Conservation (phyloP, 2,797 vertebrate genomes). For the Lithobates pipiens region DNA sequence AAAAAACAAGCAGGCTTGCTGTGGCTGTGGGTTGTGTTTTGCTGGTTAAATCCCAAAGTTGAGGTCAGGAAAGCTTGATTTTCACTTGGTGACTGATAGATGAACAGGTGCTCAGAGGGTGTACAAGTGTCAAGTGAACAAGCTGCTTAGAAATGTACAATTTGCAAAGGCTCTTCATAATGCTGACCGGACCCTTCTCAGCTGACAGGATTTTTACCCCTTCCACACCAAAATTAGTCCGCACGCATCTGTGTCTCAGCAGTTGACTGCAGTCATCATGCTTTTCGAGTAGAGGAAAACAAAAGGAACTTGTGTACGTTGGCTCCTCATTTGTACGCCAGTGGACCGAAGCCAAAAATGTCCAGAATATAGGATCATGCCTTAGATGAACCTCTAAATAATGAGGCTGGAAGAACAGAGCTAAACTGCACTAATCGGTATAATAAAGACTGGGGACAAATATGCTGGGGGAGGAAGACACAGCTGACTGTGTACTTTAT, state of each 20-base stretch:
- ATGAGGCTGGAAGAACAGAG: too few species aligned
- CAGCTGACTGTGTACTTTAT: too few species aligned
- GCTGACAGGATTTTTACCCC: slow-evolving; percentile 71
- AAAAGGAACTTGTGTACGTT: background rate
- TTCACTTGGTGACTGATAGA: slow-evolving; percentile 85
- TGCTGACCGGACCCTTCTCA: slow-evolving; percentile 74
- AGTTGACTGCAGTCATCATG: background rate
- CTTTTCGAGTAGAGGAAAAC: background rate
- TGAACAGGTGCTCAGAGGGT: slow-evolving; percentile 86
- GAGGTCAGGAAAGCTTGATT: slow-evolving; percentile 82
- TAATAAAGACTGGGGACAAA: too few species aligned
- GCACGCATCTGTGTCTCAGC: background rate
- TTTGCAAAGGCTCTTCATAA: slow-evolving; percentile 79
- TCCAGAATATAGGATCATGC: too few species aligned
- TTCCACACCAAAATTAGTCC: slow-evolving; percentile 69
- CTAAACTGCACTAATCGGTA: too few species aligned
- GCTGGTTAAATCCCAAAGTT: slow-evolving; percentile 69
- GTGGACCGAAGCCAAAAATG: background rate
- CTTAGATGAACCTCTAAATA: too few species aligned
- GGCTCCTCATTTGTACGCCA: background rate
- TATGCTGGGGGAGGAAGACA: too few species aligned
- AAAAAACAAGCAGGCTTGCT: background rate
- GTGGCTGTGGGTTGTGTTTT: slow-evolving; percentile 8
- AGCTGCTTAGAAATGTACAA: slow-evolving; percentile 82
- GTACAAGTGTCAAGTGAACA: slow-evolving; percentile 82